Evolutionary conservation across 2,113 vertebrate genomes (phyloP), one percentile per base, ranked within the genome.

Genomic region (Pteropus alecto): DNA sequence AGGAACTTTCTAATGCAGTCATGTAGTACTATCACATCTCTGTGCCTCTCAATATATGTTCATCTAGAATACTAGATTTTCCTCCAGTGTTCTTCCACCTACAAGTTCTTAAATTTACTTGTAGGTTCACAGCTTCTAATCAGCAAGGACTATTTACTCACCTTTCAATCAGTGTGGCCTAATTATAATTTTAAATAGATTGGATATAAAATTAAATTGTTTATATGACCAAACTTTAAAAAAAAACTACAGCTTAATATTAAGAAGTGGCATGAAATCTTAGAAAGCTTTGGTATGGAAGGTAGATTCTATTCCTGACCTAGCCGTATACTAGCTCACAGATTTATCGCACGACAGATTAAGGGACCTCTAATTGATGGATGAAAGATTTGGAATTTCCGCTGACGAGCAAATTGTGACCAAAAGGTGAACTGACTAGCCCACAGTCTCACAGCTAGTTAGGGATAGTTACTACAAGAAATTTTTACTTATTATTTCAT

Each of bases 171-270:
- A 58, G 43, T 6, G 19, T 73, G 51, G 22, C 71, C 43, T 73
- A 67, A 79, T 54, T 85, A 67, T 67, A 81, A 77, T 90, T 71
- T 58, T 68, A 97, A 85, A 51, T 43, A 88, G 48, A 93, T 33
- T 85, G 58, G 30, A 81, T 93, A 83, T 79, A 95, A 93, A 87
- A 41, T 95, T 38, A 76, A 35, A 43, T 74, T 79, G 14, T 95
- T 87, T 73, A n/a, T 48, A 60, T 82, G 43, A 89, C 21, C 58
- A 74, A 95, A 93, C 11, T 77, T 24, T 74, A 78, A n/a, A n/a
- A n/a, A n/a, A n/a, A n/a, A n/a, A n/a, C 51, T 87, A 33, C 2
- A 79, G 18, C 41, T 93, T 87, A 92, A 35, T 76, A 71, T 41
- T 81, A 90, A 58, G 18, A 68, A 61, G 58, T 10, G 77, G 4